Conservation (phyloP, 2,113 vertebrate species). For the Lichenostomus cassidix region DNA sequence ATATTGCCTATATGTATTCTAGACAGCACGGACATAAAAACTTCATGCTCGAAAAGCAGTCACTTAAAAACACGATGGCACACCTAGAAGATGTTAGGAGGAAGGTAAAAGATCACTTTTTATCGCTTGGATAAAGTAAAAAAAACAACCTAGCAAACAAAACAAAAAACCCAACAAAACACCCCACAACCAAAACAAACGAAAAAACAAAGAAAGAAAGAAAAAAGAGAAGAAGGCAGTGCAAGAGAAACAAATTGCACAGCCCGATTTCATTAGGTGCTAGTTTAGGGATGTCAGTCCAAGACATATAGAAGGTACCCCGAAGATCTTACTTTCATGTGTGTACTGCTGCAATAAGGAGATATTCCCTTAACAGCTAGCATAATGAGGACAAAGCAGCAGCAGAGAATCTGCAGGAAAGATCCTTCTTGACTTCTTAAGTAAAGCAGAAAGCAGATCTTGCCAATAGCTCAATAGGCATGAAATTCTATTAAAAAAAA, state of each 20-base stretch:
- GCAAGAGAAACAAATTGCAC: not conserved
- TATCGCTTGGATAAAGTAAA: not conserved
- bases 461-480: not conserved
- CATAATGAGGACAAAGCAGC: not conserved
- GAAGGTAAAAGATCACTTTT: not conserved
- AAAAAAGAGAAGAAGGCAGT: fast-evolving
- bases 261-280: not conserved
- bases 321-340: not conserved
- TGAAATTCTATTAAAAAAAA: not conserved
- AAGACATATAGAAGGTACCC: not conserved
- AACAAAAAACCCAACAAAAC: not conserved
- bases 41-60: not conserved
- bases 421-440: not conserved
- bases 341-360: not conserved
- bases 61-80: not conserved
- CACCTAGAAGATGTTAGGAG: not conserved
- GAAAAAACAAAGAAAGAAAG: not conserved
- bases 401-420: not conserved
- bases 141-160: not conserved
- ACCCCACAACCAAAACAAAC: not conserved
- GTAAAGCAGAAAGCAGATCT: not conserved
- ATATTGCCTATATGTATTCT: fast-evolving
- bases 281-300: not conserved
- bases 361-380: not conserved
- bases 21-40: not conserved